Conservation (phyloP, 1,140 invertebrate genomes). For the Trachelipus rathkii region DNA sequence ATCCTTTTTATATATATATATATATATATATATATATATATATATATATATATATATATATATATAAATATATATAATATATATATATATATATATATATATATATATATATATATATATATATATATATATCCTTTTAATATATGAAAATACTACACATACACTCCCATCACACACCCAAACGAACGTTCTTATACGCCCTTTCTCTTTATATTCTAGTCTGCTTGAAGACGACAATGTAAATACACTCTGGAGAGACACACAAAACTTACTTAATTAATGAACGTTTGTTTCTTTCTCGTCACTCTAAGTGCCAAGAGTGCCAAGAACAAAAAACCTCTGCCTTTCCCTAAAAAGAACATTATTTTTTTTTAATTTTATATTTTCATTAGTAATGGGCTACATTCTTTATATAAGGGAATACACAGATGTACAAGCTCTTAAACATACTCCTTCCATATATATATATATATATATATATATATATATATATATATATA, state of each 20-base stretch:
- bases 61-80: background rate
- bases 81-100: slow-evolving; percentile 14
- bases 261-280: background rate
- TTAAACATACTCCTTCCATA: too few relatives aligned
- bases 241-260: background rate
- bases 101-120: background rate
- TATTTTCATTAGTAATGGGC: too few relatives aligned
- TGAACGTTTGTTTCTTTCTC: slow-evolving; percentile 1
- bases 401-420: too few relatives aligned
- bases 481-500: slow-evolving; percentile 15
- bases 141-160: background rate
- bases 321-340: slow-evolving; percentile 2
- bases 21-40: background rate
- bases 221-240: background rate
- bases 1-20: too few relatives aligned
- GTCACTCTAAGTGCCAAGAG: slow-evolving; percentile 1
- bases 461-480: background rate
- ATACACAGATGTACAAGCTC: too few relatives aligned
- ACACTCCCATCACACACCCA: background rate
- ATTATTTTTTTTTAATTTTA: too few relatives aligned
- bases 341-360: background rate
- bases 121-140: background rate
- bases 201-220: background rate
- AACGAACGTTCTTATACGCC: background rate
- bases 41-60: background rate